Base-by-base conservation (phyloP, 2,797 vertebrate species). In the Pseudotriccus pelzelni region DNA sequence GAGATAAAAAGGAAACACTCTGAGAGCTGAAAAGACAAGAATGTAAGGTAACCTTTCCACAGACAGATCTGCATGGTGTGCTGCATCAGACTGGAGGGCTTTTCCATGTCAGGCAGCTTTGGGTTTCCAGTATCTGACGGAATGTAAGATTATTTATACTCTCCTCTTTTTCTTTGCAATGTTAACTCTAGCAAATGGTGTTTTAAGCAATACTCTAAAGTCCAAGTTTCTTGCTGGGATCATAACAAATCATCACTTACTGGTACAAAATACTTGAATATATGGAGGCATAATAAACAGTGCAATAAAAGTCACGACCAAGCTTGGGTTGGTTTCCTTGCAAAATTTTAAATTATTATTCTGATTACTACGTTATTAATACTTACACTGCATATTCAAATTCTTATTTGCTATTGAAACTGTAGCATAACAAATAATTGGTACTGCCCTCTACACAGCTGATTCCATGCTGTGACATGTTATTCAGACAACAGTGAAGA, bases 51-150 rank as follows among this genome's bases (percentile, higher is more conserved):
- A 43, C 11, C 9, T 22, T 81, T 22, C 10, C 68, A 32, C 66
- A 55, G 20, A 27, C 27, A 78, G n/a, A 59, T 34, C 52, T 84
- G 47, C 59, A 30, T 2, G 10, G 34, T 13, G 13, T 36, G 34
- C 49, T 89, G 46, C 2, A 2, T 59, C 88, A 90, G 27, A 19
- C 43, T 20, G n/a, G 30, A 50, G 72, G 20, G 47, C 19, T 88
- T 49, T 47, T 88, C 36, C 66, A 24, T 1, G 3, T 23, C 37
- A 47, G 8, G 12, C 56, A 86, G 39, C 41, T n/a, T 0, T 0
- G 27, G 22, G 3, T 69, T 90, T 50, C 73, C 44, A 59, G 49
- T 28, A 74, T 37, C 58, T 87, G 43, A 82, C 66, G 12, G 32
- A 56, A 79, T n/a, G 3, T 4, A 30, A 72, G 14, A 56, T 43